phyloP scores from a whole-genome alignment of 2,888 invertebrate species.

The Apamea anceps region DNA sequence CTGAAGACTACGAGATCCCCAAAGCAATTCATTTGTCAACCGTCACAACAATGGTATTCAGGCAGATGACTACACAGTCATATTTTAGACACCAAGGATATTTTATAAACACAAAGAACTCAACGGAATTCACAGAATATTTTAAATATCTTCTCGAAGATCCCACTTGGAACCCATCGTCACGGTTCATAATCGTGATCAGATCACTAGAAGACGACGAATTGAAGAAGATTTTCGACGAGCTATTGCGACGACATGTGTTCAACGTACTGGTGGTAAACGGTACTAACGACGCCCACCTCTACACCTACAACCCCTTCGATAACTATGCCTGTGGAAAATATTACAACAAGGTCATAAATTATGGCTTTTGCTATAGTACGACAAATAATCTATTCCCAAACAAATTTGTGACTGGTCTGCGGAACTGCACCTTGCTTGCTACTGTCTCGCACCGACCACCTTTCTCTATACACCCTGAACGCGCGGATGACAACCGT shows the following conservation, averaged over 20 bases:
- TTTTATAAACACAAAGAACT: slow-evolving; percentile 65
- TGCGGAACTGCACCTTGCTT: slow-evolving; percentile 75
- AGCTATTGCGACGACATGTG: slow-evolving; percentile 70
- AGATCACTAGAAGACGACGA: slow-evolving; percentile 52
- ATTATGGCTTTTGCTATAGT: slow-evolving; percentile 73
- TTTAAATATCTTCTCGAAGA: slow-evolving; percentile 61
- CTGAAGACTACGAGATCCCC: slow-evolving; percentile 47
- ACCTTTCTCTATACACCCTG: slow-evolving; percentile 56
- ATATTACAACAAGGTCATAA: slow-evolving; percentile 72
- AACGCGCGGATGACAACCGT: neutral
- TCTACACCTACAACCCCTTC: too few species aligned
- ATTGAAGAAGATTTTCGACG: slow-evolving; percentile 71
- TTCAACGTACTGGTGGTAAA: slow-evolving; percentile 72
- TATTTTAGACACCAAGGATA: slow-evolving; percentile 63
- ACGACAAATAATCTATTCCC: slow-evolving; percentile 66
- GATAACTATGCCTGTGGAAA: slow-evolving; percentile 75
- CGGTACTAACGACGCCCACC: slow-evolving; percentile 54
- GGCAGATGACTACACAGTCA: slow-evolving; percentile 18
- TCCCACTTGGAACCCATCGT: slow-evolving; percentile 73
- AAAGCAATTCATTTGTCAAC: slow-evolving; percentile 56
- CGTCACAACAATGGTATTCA: slow-evolving; percentile 17
- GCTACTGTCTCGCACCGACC: slow-evolving; percentile 61
- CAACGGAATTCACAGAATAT: slow-evolving; percentile 56
- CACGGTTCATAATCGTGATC: slow-evolving; percentile 72
- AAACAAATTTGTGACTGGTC: slow-evolving; percentile 70